Base-by-base conservation (phyloP, 2,113 vertebrate species). In the Crotalus tigris region DNA sequence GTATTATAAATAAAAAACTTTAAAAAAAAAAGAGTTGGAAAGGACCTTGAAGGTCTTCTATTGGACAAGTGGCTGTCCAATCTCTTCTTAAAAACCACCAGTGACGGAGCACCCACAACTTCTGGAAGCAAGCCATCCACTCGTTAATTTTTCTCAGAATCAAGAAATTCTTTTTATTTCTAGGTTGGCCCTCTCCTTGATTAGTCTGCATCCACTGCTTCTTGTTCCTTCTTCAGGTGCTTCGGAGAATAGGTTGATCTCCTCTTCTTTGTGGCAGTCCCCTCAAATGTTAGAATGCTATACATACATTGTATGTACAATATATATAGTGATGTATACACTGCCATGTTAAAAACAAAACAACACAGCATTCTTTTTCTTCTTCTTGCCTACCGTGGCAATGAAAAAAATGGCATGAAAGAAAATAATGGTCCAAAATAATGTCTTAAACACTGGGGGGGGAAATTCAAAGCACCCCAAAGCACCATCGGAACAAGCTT, bases 401-500 rank as follows among this genome's bases (percentile, higher is more conserved):
- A 94, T 91, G 87, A 19, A 88, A 81, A 57, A 39, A 88, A 13
- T 33, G 23, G 53, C 87, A 88, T 75, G 85, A 93, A 95, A 93
- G 15, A 59, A 95, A 93, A 55, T 90, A 94, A 87, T 1, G 4
- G 58, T 95, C 96, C 96, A 96, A 96, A 97, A 95, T 61, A 97
- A 97, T 81, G 11, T 93, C 95, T 95, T 26, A 89, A 94, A 96
- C 94, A 92, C 91, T 97, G 94, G 95, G 24, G 8, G 58, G 59
- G 2, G 1, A 10, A 94, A 96, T 93, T 95, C 85, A 94, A 94
- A 94, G 88, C 94, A 86, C 93, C 92, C 95, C 91, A 69, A 94
- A 96, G 91, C 90, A 95, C 94, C 92, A 94, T 96, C 91, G 95
- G 94, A 0, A 0, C 0, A 0, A 94, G 94, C 95, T 96, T 10